phyloP scores from a whole-genome alignment of 2,797 vertebrate genomes.

The Galago senegalensis region DNA sequence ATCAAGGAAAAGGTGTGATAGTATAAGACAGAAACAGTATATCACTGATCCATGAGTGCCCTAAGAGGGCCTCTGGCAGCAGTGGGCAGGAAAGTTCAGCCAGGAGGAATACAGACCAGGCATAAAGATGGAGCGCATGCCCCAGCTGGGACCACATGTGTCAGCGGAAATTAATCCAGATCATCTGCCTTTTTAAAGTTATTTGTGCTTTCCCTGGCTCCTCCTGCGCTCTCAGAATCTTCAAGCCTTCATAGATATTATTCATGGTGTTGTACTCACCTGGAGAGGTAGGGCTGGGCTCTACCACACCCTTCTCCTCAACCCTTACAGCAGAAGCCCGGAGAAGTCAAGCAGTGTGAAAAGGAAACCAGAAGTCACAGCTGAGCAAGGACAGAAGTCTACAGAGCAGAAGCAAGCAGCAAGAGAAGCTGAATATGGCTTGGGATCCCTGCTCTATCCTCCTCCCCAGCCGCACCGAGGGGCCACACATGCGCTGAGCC shows the following conservation, averaged over 20 bases:
- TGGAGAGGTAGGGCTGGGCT: not conserved
- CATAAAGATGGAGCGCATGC: not conserved
- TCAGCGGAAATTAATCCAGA: not conserved
- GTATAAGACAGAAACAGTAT: not conserved
- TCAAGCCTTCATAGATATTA: not conserved
- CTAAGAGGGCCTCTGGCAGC: not conserved
- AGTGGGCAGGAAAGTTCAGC: not conserved
- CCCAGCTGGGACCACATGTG: fast-evolving
- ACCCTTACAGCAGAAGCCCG: not conserved
- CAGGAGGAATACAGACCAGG: not conserved
- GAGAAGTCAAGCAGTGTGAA: not conserved
- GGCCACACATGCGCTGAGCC: fast-evolving
- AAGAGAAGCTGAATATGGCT: not conserved
- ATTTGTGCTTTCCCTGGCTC: not conserved
- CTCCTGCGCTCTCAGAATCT: not conserved
- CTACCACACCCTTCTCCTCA: not conserved
- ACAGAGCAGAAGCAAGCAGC: not conserved
- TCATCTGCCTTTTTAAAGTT: not conserved
- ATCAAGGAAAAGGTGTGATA: not conserved
- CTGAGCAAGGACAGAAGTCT: not conserved
- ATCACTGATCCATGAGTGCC: not conserved
- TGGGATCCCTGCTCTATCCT: not conserved
- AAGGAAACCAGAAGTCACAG: fast-evolving
- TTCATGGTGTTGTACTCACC: not conserved
- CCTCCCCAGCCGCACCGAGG: fast-evolving